Base-by-base conservation (phyloP, 2,113 vertebrate species). In the Pygathrix nemaeus region DNA sequence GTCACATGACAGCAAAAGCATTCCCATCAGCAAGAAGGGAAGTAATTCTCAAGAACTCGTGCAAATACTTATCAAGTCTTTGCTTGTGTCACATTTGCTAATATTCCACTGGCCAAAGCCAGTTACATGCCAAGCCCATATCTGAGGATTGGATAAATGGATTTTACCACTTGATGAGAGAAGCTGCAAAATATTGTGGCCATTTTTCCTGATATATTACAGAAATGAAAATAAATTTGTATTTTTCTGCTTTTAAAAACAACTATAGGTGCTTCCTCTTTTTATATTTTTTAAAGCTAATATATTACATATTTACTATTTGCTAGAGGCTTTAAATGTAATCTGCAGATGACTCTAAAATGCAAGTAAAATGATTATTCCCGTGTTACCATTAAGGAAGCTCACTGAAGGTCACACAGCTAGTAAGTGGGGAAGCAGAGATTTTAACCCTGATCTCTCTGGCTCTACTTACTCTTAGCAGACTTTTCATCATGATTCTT, bases 301-400 rank as follows among this genome's bases (percentile, higher is more conserved):
- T 78, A 79, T 86, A 59, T n/a, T 95, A 38, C 32, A 38, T 52
- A 87, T 82, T 97, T 88, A 73, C 64, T 55, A n/a, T 83, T 27
- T 73, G 18, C 45, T 92, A 78, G 30, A 90, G 61, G n/a, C 32
- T 92, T 92, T 92, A 80, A 32, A 48, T 55, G 52, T 38, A 57
- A 76, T 80, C 35, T 52, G 48, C 23, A 87, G 84, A 64, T 1
- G 84, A 38, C 45, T 20, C 13, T 61, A 64, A 38, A 82, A 85
- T 43, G 17, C n/a, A 40, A 45, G 35, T 50, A 61, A 92, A 84
- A 84, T 64, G 52, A 68, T 88, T 68, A 48, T 93, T 5, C 27
- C 55, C 6, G 38, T 12, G 5, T 93, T 95, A 61, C 32, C 55
- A 50, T 64, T 17, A 59, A 89, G 66, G 57, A 20, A 64, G 52